Evolutionary conservation across 2,888 invertebrate genomes (phyloP).

Genomic region (Sinotaia quadrata): DNA sequence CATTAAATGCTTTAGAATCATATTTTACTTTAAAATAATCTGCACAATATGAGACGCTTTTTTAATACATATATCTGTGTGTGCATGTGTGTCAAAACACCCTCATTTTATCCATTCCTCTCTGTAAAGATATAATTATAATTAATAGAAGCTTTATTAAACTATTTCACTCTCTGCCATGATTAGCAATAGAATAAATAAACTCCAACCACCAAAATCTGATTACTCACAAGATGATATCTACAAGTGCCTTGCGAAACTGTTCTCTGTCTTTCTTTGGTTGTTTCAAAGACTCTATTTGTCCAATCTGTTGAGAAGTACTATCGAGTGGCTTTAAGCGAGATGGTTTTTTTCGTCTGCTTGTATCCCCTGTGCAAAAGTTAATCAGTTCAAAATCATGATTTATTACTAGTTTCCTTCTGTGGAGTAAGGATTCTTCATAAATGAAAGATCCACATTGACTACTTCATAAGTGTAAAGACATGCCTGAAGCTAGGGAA

Average conservation of each 20-base stretch:
- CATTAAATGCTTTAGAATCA: neutral
- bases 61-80: neutral
- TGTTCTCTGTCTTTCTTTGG: conserved; percentile 81
- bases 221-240: conserved; percentile 78
- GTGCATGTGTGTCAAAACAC: neutral
- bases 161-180: too few relatives aligned
- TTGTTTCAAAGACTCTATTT: conserved; percentile 57
- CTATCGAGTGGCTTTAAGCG: conserved; percentile 57
- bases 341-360: conserved; percentile 44
- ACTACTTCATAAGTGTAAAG: too few relatives aligned
- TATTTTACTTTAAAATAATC: conserved; percentile 76
- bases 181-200: too few relatives aligned
- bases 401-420: too few relatives aligned
- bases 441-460: too few relatives aligned
- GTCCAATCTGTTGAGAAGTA: conserved; percentile 47
- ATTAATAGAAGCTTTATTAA: too few relatives aligned
- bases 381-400: too few relatives aligned
- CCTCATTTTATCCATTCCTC: too few relatives aligned
- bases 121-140: too few relatives aligned
- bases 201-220: neutral
- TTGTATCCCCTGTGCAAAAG: conserved; percentile 56
- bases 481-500: too few relatives aligned
- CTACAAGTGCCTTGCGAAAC: conserved; percentile 85
- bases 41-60: neutral
- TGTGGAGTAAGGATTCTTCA: too few relatives aligned